Evolutionary conservation across 2,797 vertebrate species (phyloP), one percentile per base, ranked within the genome.

Genomic region (Mareca strepera): DNA sequence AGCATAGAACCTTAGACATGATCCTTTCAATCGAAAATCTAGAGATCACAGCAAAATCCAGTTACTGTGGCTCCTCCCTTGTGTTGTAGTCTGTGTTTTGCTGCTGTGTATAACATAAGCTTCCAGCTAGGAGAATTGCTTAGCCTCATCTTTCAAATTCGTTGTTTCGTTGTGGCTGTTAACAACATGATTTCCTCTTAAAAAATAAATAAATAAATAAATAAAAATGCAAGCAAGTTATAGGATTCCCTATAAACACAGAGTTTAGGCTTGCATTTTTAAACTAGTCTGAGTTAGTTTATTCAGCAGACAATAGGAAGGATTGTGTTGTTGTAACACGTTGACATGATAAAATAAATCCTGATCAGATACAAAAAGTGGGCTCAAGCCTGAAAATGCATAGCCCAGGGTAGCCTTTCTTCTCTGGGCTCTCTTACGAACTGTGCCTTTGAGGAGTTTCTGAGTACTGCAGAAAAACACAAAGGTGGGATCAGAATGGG

Each of bases 11-110:
- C 96, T 92, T 53, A 81, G 95, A 97, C 92, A 96, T 96, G 92
- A 97, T 92, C 92, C 86, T 92, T 96, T 96, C 90, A 69, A 60
- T 78, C 92, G 94, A 93, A 96, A 96, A 95, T 58, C 39, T 72
- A 70, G 90, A 96, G 93, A 98, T 97, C 97, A 96, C 83, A 98
- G 96, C 29, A 75, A 66, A 83, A 82, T 74, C 83, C 75, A 78
- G 94, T 95, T 86, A 86, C 46, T 76, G 31, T 73, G 76, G 60
- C 92, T 96, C 95, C 96, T 96, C 96, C 88, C 69, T 75, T 92
- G 76, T 74, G 56, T 35, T 81, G 69, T 43, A 70, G 43, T 56
- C 93, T 78, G 18, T 93, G 62, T 90, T 97, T 92, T 94, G 82
- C 59, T 94, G 75, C 84, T 88, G 50, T 86, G 28, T 86, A 95